Base-by-base conservation (phyloP, 2,113 vertebrate species). In the Aramus guarauna region DNA sequence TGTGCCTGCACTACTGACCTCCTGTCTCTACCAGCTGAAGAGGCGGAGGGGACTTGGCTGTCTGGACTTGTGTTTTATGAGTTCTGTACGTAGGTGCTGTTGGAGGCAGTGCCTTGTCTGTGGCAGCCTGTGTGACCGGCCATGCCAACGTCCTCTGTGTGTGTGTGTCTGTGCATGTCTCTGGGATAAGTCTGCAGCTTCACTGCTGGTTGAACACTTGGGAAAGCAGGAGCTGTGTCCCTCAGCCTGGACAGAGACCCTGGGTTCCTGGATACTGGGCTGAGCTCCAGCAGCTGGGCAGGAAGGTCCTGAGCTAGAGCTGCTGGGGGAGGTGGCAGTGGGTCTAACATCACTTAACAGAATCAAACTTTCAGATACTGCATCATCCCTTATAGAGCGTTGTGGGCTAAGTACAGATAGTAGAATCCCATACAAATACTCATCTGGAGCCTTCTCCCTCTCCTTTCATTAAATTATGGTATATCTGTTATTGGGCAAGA, bases 161-260 rank as follows among this genome's bases (percentile, higher is more conserved):
- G 43, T 43, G 12, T 43, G 11, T 1, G 1, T 1, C 53, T 73
- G 43, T 43, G 43, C 15, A 9, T 1, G 1, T 1, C 53, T 73
- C 43, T 63, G 77, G n/a, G 53, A 59, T n/a, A 26, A 3, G 4
- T 2, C 29, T 64, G 34, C 37, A 72, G 50, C 67, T 89, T 76
- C 3, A 2, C 41, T 76, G 1, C 27, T 12, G 5, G 24, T 27
- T 45, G 84, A 74, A 37, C 52, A 53, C 4, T 53, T 9, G 52
- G 26, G n/a, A 90, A 84, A 55, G 59, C 19, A 72, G 52, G n/a
- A 76, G 8, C 22, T 4, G 1, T 12, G 8, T 52, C 17, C 37
- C 24, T 82, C 27, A 50, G 34, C 26, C 15, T 52, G 19, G 39
- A 30, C n/a, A 53, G n/a, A 55, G 30, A 68, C 9, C 15, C 32